These are phyloP conservation scores for Elysia chlorotica DNA, from an alignment of 1,140 invertebrate genomes.

Conservation along the genomic window DNA sequence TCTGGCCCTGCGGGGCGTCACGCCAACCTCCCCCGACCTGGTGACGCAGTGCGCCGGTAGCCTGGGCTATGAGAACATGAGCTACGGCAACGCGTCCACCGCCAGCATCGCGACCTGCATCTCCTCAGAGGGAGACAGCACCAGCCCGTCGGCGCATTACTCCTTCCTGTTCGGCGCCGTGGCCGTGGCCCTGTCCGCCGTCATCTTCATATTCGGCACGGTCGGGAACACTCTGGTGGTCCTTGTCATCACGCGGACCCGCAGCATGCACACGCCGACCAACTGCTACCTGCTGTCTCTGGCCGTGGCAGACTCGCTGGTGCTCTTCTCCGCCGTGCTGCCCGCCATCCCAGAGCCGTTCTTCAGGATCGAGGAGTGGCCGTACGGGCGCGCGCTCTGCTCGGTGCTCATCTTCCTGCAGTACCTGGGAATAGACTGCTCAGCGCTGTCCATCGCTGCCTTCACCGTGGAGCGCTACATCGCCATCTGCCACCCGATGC, in stretches of 20 bases:
- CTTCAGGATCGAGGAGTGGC: constrained; percentile 68
- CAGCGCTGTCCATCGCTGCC: constrained; percentile 87
- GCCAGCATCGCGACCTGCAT: no score
- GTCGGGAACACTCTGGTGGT: constrained; percentile 63
- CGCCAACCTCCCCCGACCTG: no score
- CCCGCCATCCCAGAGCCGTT: constrained; percentile 69
- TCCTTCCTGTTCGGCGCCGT: constrained; percentile 24
- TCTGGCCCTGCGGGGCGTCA: no score
- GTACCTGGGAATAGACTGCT: constrained; percentile 79
- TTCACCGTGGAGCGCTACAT: constrained; percentile 95
- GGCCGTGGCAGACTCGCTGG: constrained; percentile 88
- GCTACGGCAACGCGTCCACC: no score
- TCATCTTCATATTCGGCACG: constrained; percentile 52
- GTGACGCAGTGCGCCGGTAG: no score
- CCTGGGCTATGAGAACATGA: no score
- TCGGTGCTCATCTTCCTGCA: constrained; percentile 71
- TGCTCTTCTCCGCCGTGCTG: constrained; percentile 71
- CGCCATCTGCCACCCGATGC: constrained; percentile 91
- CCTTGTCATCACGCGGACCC: constrained; percentile 57
- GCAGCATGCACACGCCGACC: constrained; percentile 68
- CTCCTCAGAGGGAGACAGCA: no score
- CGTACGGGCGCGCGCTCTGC: constrained; percentile 70
- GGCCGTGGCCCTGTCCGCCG: constrained; percentile 26
- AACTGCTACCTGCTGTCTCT: constrained; percentile 94
- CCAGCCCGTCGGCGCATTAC: constrained; percentile 24